Evolutionary conservation across 2,113 vertebrate species (phyloP).

Genomic region (Cinclus cinclus): DNA sequence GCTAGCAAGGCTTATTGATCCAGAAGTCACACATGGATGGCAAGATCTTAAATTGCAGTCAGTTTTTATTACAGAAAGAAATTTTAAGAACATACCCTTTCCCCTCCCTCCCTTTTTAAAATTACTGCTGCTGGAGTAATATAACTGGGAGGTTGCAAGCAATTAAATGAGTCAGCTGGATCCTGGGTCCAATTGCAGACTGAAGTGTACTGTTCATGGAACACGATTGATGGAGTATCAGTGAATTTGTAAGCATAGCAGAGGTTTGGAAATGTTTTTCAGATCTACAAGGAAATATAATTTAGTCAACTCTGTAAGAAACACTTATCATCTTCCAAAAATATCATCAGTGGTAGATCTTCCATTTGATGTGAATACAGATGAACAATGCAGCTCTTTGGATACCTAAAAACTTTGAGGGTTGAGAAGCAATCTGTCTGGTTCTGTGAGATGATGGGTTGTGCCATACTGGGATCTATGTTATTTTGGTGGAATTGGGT

Average conservation of each 20-base stretch:
- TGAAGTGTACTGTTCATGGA: background rate
- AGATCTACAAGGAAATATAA: background rate
- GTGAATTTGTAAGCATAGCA: background rate
- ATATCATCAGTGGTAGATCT: background rate
- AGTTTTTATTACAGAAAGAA: constrained; percentile 63
- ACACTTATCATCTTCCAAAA: background rate
- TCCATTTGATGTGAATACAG: background rate
- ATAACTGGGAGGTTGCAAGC: background rate
- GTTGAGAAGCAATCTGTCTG: background rate
- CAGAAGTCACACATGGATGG: constrained; percentile 23
- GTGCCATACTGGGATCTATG: background rate
- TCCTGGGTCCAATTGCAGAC: background rate
- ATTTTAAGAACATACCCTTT: constrained; percentile 19
- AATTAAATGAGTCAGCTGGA: constrained; percentile 6
- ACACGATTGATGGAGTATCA: background rate
- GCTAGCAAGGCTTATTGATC: constrained; percentile 54
- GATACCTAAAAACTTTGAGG: background rate
- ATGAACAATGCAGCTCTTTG: background rate
- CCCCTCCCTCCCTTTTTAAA: background rate
- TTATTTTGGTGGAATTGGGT: background rate
- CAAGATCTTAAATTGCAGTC: constrained; percentile 56
- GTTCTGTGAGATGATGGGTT: background rate
- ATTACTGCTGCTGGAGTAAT: constrained; percentile 41
- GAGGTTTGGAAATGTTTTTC: background rate
- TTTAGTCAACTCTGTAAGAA: background rate